Evolutionary conservation across 2,797 vertebrate genomes (phyloP).

Genomic region (Glossophaga mutica): DNA sequence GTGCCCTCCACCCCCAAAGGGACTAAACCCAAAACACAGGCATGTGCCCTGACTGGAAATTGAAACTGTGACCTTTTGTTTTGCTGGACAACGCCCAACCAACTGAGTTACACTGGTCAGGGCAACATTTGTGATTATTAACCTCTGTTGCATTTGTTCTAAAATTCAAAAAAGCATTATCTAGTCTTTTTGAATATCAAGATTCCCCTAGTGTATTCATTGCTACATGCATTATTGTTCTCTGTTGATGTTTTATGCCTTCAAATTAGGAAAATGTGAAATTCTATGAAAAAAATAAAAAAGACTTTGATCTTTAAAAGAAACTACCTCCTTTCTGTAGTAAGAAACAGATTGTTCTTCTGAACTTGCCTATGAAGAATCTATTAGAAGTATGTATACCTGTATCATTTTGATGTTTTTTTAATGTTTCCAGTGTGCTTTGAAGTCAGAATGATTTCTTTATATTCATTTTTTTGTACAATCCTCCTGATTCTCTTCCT

Average conservation of each 20-base stretch:
- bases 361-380: slow-evolving; percentile 85
- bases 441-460: slow-evolving; percentile 87
- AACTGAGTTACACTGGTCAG: too few relatives aligned
- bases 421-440: slow-evolving; percentile 87
- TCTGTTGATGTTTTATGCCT: slow-evolving; percentile 81
- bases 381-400: slow-evolving; percentile 85
- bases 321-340: slow-evolving; percentile 83
- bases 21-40: too few relatives aligned
- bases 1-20: too few relatives aligned
- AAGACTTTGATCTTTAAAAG: slow-evolving; percentile 85
- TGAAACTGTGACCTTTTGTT: too few relatives aligned
- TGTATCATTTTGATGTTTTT: slow-evolving; percentile 87
- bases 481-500: slow-evolving; percentile 87
- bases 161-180: slow-evolving; percentile 84
- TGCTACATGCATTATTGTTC: slow-evolving; percentile 89
- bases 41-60: too few relatives aligned
- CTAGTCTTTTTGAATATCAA: slow-evolving; percentile 89
- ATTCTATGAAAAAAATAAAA: slow-evolving; percentile 83
- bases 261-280: slow-evolving; percentile 85
- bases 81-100: too few relatives aligned
- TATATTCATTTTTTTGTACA: slow-evolving; percentile 72
- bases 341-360: slow-evolving; percentile 86
- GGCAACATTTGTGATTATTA: slow-evolving; percentile 75
- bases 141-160: slow-evolving; percentile 90
- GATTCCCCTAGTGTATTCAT: slow-evolving; percentile 88